Evolutionary conservation across 30 jellyfish, hydroid and myxozoan species (phyloP).

Genomic region (Aurelia sp.): DNA sequence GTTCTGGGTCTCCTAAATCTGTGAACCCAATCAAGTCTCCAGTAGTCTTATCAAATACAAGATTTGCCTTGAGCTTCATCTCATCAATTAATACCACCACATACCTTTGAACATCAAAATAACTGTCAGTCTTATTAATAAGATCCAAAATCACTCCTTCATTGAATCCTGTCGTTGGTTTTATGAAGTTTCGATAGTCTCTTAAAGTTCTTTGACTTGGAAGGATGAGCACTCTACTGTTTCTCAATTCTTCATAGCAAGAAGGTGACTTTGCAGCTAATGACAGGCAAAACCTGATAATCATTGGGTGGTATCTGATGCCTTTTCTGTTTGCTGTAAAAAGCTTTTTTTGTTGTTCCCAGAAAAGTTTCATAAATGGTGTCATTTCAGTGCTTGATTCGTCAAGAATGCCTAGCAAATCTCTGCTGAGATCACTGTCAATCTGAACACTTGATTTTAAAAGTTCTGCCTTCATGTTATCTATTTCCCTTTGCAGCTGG

Average conservation of each 20-base stretch:
- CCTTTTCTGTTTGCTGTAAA: background rate
- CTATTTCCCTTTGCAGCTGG: background rate
- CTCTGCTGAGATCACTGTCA: slow-evolving; percentile 6
- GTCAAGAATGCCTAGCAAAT: background rate
- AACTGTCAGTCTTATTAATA: too few species aligned
- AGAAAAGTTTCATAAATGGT: slow-evolving; percentile 56
- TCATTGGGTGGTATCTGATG: slow-evolving; percentile 47
- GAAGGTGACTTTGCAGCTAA: slow-evolving; percentile 51
- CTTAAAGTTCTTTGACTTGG: slow-evolving; percentile 34
- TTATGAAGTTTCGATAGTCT: background rate
- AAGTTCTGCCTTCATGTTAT: slow-evolving; percentile 2
- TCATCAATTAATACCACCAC: too few species aligned
- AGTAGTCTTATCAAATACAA: slow-evolving; percentile 60
- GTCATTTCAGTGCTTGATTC: background rate
- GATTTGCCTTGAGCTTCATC: too few species aligned
- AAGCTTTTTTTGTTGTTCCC: slow-evolving; percentile 55
- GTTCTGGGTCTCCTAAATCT: slow-evolving; percentile 50
- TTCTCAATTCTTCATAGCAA: slow-evolving; percentile 33
- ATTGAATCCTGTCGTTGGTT: too few species aligned
- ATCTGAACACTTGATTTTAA: slow-evolving; percentile 4
- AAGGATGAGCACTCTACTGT: slow-evolving; percentile 5
- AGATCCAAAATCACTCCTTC: too few species aligned
- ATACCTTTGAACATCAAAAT: too few species aligned
- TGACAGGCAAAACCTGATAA: slow-evolving; percentile 55
- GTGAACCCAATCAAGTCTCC: slow-evolving; percentile 61